Base-by-base conservation (phyloP, 37 sponge, comb jelly and placozoan genomes). In the Cliona cf. orientalis region DNA sequence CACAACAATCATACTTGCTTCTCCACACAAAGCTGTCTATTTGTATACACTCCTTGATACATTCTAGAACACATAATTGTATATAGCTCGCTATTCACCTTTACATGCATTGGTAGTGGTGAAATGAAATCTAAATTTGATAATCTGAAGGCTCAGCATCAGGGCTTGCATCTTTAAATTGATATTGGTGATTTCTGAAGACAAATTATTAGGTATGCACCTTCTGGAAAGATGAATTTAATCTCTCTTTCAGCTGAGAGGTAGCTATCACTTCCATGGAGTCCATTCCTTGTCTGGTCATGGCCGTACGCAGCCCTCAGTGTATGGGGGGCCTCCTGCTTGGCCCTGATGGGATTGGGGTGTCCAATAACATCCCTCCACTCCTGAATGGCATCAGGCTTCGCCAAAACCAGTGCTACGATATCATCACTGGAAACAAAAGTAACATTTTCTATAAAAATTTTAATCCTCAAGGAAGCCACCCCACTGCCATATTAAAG, bases 231-330 rank as follows among this genome's bases (percentile, higher is more conserved):
- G 71, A 95, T 92, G 83, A 95, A 97, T 33, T 82, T 86, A 11
- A 98, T 98, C 74, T 98, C 99, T 45, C 90, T 82, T 81, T 96
- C 99, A 34, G 99, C 97, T 59, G 82, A 83, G 42, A 46, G 76
- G 65, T 69, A 76, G 34, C 90, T 81, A 58, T 98, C 99, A 63
- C 95, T 93, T n/a, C 95, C 99, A 68, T 98, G 99, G 25, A 98
- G 79, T 11, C 79, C 97, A 81, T 98, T 96, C 61, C 79, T 87
- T 32, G 87, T 89, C 9, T 94, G 88, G 58, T 98, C 95, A 34
- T 74, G 87, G 0, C 99, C 99, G 45, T 90, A 98, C 11, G 64
- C 69, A 19, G 99, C 99, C 66, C 99, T 75, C 45, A 98, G 64
- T 29, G 81, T 56, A 17, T 70, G 35, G 19, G 93, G 93, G 3